A percentile compares a stretch with the other conserved stretches of the same genome.
These are phyloP conservation scores for Corythaeola cristata DNA, from an alignment of 2,113 vertebrate species.

Conservation along the genomic window DNA sequence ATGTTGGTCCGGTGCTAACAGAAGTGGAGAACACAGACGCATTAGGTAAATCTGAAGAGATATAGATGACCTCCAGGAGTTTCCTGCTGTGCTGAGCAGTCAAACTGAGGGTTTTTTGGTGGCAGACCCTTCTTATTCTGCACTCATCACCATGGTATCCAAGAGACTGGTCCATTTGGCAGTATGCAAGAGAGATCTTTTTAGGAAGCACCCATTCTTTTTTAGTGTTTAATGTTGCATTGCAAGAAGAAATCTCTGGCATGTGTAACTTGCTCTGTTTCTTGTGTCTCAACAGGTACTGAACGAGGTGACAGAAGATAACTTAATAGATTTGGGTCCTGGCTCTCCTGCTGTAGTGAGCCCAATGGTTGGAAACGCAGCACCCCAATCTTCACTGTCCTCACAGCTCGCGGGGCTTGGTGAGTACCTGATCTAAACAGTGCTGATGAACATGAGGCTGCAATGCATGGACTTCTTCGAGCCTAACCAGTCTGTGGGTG, in stretches of 20 bases:
- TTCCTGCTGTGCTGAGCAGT: neutral
- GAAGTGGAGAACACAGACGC: neutral
- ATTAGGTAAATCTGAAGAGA: neutral
- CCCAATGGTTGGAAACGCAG: conserved; percentile 82
- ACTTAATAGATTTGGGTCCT: conserved; percentile 95
- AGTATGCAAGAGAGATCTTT: neutral
- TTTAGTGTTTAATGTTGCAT: neutral
- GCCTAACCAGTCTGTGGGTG: neutral
- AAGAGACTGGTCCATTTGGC: neutral
- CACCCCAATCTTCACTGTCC: conserved; percentile 83
- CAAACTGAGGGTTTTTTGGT: neutral
- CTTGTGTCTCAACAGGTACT: conserved; percentile 80
- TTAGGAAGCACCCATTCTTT: neutral
- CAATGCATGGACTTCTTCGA: neutral
- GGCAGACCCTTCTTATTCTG: neutral
- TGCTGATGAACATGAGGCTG: neutral
- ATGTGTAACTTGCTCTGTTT: neutral
- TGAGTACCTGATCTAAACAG: conserved; percentile 58
- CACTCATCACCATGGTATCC: neutral
- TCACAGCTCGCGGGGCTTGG: conserved; percentile 92
- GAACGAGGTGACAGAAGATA: conserved; percentile 94
- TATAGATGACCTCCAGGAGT: neutral
- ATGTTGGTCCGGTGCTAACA: neutral
- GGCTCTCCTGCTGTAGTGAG: conserved; percentile 97
- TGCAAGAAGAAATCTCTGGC: neutral